These are phyloP conservation scores for Coluber constrictor DNA, from an alignment of 2,797 vertebrate genomes.

Conservation along the genomic window DNA sequence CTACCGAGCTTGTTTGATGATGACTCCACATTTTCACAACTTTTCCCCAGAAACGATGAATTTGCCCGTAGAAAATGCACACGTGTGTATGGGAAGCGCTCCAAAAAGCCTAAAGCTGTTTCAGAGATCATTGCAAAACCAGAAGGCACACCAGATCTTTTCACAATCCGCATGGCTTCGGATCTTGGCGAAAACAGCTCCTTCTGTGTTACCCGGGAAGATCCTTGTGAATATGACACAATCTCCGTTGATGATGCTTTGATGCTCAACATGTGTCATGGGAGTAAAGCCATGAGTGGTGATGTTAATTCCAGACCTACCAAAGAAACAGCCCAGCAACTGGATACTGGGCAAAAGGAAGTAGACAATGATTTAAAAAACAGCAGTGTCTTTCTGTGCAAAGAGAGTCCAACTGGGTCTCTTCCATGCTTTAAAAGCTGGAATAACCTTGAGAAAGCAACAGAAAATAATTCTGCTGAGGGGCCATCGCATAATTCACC, in stretches of 20 bases:
- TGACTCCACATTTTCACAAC: constrained; percentile 83
- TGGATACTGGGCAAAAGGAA: constrained; percentile 51
- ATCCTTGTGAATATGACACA: constrained; percentile 79
- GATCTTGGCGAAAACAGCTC: constrained; percentile 71
- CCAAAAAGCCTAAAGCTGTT: constrained; percentile 72
- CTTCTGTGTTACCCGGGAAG: constrained; percentile 71
- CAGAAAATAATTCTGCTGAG: constrained; percentile 48
- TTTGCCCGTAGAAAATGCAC: constrained; percentile 83
- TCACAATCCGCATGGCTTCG: constrained; percentile 62
- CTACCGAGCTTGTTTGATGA: constrained; percentile 82
- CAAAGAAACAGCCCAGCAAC: constrained; percentile 43
- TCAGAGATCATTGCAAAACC: constrained; percentile 40
- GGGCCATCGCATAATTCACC: constrained; percentile 64
- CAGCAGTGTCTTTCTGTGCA: constrained; percentile 63
- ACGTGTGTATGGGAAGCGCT: constrained; percentile 87
- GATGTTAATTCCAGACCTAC: constrained; percentile 46
- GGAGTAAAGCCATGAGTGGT: constrained; percentile 63
- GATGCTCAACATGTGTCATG: constrained; percentile 82
- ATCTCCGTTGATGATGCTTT: constrained; percentile 81
- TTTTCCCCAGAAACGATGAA: constrained; percentile 85
- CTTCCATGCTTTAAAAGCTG: constrained; percentile 69
- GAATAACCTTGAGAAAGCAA: constrained; percentile 66
- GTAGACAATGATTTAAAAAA: constrained; percentile 56
- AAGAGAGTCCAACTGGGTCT: constrained; percentile 62
- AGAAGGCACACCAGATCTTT: constrained; percentile 40